Percentiles rank a stretch among this genome's conserved stretches.
phyloP scores from a whole-genome alignment of 2,888 invertebrate genomes.

The Ophraella communa region DNA sequence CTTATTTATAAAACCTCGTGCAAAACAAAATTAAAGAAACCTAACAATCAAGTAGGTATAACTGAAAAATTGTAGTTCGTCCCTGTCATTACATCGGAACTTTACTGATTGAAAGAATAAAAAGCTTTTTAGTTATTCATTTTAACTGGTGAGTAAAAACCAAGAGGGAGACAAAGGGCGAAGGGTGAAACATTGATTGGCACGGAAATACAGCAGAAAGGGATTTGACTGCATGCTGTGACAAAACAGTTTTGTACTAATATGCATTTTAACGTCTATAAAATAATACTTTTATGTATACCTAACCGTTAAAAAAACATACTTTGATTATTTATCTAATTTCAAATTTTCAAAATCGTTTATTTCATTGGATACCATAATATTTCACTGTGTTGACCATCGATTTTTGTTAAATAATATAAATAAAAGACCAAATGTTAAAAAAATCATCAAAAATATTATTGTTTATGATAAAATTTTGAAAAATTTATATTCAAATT shows the following conservation, averaged over 20 bases:
- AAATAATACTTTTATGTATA: background rate
- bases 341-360: no score
- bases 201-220: constrained; percentile 46
- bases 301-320: background rate
- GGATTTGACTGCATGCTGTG: constrained; percentile 32
- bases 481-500: no score
- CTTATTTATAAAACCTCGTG: no score
- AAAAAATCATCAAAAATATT: no score
- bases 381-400: no score
- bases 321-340: no score
- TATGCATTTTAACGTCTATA: background rate
- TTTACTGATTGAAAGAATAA: constrained; percentile 9
- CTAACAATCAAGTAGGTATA: background rate
- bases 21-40: no score
- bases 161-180: constrained; percentile 47
- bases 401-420: no score
- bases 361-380: no score
- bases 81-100: background rate
- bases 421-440: no score
- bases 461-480: no score
- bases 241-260: background rate
- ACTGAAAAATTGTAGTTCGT: no score
- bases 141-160: constrained; percentile 42
- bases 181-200: constrained; percentile 49
- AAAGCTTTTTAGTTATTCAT: constrained; percentile 39